Evolutionary conservation across 1,140 invertebrate species (phyloP).

Genomic region (Stegodyphus mimosarum): DNA sequence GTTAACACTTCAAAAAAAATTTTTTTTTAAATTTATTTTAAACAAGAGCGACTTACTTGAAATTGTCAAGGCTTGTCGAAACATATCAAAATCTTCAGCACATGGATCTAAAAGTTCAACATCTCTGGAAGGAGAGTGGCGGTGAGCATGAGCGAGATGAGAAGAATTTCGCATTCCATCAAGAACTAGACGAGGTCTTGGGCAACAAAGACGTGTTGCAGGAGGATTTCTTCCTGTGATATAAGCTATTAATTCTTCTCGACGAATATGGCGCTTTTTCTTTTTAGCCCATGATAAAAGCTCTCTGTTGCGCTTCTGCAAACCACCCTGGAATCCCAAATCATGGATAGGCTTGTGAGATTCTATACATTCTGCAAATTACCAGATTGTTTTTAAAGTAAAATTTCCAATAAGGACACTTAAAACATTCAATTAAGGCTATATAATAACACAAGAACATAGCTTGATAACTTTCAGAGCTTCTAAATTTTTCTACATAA

Average conservation of each 20-base stretch:
- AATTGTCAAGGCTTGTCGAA: constrained; percentile 80
- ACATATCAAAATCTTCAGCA: constrained; percentile 74
- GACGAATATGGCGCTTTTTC: constrained; percentile 78
- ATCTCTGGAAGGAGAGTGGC: constrained; percentile 5
- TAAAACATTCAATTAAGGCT: too few species aligned
- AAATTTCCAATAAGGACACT: too few species aligned
- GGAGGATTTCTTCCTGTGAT: constrained; percentile 79
- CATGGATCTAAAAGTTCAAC: background rate
- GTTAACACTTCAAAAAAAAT: too few species aligned
- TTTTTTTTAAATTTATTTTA: too few species aligned
- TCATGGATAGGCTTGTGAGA: constrained; percentile 77
- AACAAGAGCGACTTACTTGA: constrained; percentile 67
- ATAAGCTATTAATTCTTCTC: constrained; percentile 84
- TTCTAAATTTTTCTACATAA: too few species aligned
- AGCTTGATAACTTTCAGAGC: too few species aligned
- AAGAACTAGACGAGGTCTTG: constrained; percentile 33
- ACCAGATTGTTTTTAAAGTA: too few species aligned
- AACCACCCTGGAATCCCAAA: constrained; percentile 78
- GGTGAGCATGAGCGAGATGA: constrained; percentile 27
- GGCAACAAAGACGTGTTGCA: constrained; percentile 64
- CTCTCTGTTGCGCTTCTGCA: constrained; percentile 80
- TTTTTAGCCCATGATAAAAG: constrained; percentile 81
- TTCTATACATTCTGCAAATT: constrained; percentile 77
- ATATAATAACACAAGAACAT: too few species aligned
- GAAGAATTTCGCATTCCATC: constrained; percentile 51